Base-by-base conservation (phyloP, 1,140 invertebrate species). In the Drosophila nigrodunni region DNA sequence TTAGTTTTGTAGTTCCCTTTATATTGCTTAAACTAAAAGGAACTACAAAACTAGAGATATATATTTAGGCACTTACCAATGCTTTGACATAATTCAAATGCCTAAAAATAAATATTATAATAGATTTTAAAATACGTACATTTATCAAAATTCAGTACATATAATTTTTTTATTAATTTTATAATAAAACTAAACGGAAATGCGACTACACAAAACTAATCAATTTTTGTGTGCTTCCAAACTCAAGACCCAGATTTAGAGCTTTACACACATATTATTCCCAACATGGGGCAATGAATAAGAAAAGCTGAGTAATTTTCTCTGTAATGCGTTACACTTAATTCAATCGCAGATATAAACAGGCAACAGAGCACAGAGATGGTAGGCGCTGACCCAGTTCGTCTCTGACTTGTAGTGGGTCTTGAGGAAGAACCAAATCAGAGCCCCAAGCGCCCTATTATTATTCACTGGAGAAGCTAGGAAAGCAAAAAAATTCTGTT, bases 321-420 rank as follows among this genome's bases (percentile, higher is more conserved):
- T 35, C 6, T 34, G 47, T 57, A 69, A 61, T 74, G 57, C 57
- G 47, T 69, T 69, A 61, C 55, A 69, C 64, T 68, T 68, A 60
- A 74, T 69, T 74, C 65, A 60, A 74, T 74, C 71, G 49, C 41
- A 60, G 65, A 60, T 69, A 39, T 39, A 55, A 61, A 59, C 34
- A 39, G 43, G 25, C 25, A 68, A 5, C 47, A 4, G 25, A 65
- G 46, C 34, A 64, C n/a, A 10, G 30, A 66, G 35, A 10, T 71
- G 35, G 21, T 46, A 30, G 43, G 11, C 47, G 71, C 11, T 69
- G 65, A 61, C 71, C 71, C 57, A 69, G 10, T 49, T 74, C 8
- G 21, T 11, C 54, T 30, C 34, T 34, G 13, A 47, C n/a, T 34
- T 41, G 21, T 46, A 21, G 39, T 46, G n/a, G 65, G 68, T 68